Evolutionary conservation across 2,797 vertebrate species (phyloP).

Genomic region (Crocodylus rhombifer): DNA sequence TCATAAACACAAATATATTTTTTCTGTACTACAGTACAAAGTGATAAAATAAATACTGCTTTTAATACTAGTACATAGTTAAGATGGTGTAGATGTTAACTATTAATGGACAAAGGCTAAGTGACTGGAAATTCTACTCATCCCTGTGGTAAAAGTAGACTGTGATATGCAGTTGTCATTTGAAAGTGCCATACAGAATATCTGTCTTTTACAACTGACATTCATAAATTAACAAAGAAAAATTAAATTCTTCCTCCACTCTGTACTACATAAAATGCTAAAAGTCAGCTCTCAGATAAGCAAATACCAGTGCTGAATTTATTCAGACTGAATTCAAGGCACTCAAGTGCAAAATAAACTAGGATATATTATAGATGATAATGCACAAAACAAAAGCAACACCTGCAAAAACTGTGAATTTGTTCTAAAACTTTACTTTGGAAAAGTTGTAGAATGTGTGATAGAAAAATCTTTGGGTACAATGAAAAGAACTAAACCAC

Average conservation of each 20-base stretch:
- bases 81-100: constrained; percentile 10
- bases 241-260: neutral
- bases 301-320: neutral
- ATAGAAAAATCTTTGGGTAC: neutral
- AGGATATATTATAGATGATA: neutral
- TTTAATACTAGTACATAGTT: neutral
- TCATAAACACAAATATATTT: neutral
- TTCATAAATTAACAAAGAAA: neutral
- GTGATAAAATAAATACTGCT: neutral
- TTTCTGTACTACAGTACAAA: neutral
- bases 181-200: neutral
- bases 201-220: neutral
- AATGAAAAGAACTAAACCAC: neutral
- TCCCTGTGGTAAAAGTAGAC: neutral
- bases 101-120: constrained; percentile 5
- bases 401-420: neutral
- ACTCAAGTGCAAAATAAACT: neutral
- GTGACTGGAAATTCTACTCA: neutral
- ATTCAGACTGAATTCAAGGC: neutral
- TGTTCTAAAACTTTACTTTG: neutral
- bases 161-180: neutral
- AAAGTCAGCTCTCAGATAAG: neutral
- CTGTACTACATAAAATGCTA: neutral
- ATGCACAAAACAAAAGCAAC: neutral
- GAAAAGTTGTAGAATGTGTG: neutral